Conservation (phyloP, 2,797 vertebrate species). For the Prionace glauca region DNA sequence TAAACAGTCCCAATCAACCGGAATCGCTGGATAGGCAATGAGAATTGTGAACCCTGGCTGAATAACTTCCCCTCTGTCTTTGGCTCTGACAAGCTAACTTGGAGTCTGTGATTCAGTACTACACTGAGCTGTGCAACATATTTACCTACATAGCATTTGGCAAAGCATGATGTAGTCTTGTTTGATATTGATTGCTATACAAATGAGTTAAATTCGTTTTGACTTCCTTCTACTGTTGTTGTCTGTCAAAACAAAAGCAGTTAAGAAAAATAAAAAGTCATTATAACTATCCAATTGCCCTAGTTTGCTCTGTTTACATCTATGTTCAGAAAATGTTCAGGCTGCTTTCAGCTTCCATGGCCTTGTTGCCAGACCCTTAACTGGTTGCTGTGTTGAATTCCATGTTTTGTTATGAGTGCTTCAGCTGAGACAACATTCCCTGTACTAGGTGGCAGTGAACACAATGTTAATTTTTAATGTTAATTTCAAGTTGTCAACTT, state of each 20-base stretch:
- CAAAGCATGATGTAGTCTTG: background rate
- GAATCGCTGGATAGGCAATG: background rate
- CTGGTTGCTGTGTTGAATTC: background rate
- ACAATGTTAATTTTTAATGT: background rate
- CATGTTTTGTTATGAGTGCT: background rate
- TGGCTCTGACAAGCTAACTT: background rate
- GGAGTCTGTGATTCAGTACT: background rate
- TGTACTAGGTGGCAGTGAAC: background rate
- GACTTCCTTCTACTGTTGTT: background rate
- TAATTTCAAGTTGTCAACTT: too few relatives aligned
- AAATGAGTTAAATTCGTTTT: background rate
- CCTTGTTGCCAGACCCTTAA: background rate
- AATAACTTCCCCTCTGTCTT: background rate
- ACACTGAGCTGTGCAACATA: background rate
- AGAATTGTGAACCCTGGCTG: background rate
- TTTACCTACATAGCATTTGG: background rate
- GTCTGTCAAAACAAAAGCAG: too few relatives aligned
- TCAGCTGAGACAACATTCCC: background rate
- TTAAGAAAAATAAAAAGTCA: too few relatives aligned
- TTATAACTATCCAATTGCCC: background rate
- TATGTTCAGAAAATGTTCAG: background rate
- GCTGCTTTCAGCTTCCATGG: background rate
- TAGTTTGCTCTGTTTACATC: background rate
- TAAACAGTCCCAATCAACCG: background rate
- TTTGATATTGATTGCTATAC: background rate